These are phyloP conservation scores for Cyclargus thomasi DNA, from an alignment of 1,140 invertebrate genomes.

Conservation along the genomic window DNA sequence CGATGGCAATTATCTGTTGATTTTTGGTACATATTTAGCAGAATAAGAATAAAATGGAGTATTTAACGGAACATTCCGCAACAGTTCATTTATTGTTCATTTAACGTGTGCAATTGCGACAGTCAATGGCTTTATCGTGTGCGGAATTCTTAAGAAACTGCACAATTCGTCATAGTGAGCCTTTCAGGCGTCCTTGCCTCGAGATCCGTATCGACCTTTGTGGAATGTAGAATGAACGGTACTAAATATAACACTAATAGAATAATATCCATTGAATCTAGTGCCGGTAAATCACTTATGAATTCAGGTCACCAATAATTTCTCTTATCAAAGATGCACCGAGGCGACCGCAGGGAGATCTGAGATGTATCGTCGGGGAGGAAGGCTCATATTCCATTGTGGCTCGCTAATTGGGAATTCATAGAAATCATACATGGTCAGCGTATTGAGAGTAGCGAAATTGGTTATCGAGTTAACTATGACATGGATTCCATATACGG, in stretches of 20 bases:
- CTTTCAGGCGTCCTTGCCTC: slow-evolving; percentile 13
- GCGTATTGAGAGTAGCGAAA: slow-evolving; percentile 29
- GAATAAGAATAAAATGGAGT: no score
- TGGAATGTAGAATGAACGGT: slow-evolving; percentile 15
- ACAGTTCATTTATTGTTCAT: neutral
- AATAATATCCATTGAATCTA: slow-evolving; percentile 36
- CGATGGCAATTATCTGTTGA: no score
- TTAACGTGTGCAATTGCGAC: neutral
- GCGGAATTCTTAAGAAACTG: slow-evolving; percentile 10
- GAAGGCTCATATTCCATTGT: slow-evolving; percentile 29
- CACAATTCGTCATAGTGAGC: slow-evolving; percentile 5
- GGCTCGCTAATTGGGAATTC: slow-evolving; percentile 27
- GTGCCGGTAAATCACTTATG: slow-evolving; percentile 40
- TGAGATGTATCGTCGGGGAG: slow-evolving; percentile 31
- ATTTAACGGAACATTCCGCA: no score
- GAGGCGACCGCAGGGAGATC: slow-evolving; percentile 28
- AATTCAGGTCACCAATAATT: slow-evolving; percentile 43
- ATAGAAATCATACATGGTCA: slow-evolving; percentile 31
- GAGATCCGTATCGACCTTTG: slow-evolving; percentile 15
- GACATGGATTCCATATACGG: slow-evolving; percentile 26
- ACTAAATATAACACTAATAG: slow-evolving; percentile 24
- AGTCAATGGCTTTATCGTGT: neutral
- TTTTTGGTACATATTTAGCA: no score
- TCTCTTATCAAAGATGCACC: slow-evolving; percentile 36
- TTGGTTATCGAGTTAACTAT: slow-evolving; percentile 25